phyloP scores from a whole-genome alignment of 2,888 invertebrate species.

The Mythimna albipuncta region DNA sequence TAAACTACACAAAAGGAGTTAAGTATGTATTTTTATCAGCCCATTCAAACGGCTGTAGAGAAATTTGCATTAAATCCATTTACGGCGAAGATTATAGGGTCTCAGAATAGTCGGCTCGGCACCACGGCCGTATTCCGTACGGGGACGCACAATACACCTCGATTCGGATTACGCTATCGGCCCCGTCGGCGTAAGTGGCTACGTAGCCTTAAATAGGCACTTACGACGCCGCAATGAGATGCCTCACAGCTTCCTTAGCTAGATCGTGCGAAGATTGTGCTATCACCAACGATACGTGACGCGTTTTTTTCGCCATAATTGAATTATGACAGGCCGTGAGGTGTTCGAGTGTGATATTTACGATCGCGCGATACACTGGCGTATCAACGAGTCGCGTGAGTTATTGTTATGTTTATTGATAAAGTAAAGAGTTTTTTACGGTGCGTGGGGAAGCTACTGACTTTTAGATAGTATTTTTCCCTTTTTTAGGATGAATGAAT shows the following conservation, averaged over 20 bases:
- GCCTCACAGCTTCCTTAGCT: conserved; percentile 83
- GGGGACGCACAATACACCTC: conserved; percentile 84
- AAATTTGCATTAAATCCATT: conserved; percentile 88
- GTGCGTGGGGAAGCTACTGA: conserved; percentile 53
- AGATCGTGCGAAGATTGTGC: conserved; percentile 83
- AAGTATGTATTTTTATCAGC: conserved; percentile 80
- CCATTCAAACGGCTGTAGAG: conserved; percentile 77
- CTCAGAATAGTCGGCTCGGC: conserved; percentile 79
- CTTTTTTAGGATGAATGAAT: conserved; percentile 55
- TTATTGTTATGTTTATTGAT: conserved; percentile 69
- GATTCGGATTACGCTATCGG: conserved; percentile 87
- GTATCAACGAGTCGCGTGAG: conserved; percentile 62
- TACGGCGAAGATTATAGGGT: conserved; percentile 84
- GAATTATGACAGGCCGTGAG: conserved; percentile 81
- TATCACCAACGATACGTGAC: conserved; percentile 82
- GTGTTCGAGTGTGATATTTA: conserved; percentile 76
- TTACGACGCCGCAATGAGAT: conserved; percentile 85
- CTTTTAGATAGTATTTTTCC: conserved; percentile 51
- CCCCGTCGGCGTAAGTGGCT: conserved; percentile 81
- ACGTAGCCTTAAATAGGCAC: conserved; percentile 87
- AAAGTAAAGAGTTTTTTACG: conserved; percentile 66
- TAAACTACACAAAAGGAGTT: conserved; percentile 76
- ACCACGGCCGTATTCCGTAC: conserved; percentile 71
- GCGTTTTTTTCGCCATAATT: conserved; percentile 84
- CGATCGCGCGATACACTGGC: conserved; percentile 66